Percentiles rank a stretch among this genome's conserved stretches.
Evolutionary conservation across 2,888 invertebrate species (phyloP).

Genomic region (Leptinotarsa tumamoca): DNA sequence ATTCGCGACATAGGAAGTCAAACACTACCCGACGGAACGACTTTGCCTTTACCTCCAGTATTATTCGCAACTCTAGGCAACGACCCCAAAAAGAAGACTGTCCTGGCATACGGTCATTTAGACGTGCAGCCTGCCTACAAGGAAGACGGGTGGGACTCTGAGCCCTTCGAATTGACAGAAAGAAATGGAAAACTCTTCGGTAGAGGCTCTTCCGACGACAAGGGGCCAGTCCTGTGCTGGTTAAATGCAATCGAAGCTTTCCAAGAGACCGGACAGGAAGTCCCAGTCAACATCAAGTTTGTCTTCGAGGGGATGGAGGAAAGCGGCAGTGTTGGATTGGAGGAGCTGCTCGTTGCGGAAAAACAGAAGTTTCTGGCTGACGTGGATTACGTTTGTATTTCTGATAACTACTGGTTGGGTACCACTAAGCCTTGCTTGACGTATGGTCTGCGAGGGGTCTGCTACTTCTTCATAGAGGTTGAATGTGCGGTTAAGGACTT

Average conservation of each 20-base stretch:
- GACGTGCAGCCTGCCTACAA: conserved; percentile 96
- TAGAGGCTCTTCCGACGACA: conserved; percentile 91
- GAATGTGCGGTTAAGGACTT: conserved; percentile 92
- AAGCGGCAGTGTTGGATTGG: conserved; percentile 95
- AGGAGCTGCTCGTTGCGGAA: conserved; percentile 79
- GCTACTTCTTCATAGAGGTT: conserved; percentile 90
- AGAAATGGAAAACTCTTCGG: conserved; percentile 91
- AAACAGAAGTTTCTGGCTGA: conserved; percentile 84
- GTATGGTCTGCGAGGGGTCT: conserved; percentile 93
- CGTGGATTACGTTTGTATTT: conserved; percentile 96
- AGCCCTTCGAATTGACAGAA: conserved; percentile 92
- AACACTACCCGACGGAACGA: conserved; percentile 76
- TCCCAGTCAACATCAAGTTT: conserved; percentile 87
- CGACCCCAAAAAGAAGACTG: conserved; percentile 89
- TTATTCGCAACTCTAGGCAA: conserved; percentile 83
- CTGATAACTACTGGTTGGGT: conserved; percentile 99
- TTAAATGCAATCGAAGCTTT: conserved; percentile 92
- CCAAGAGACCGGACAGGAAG: conserved; percentile 72
- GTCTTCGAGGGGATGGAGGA: conserved; percentile 99
- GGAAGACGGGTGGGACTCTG: conserved; percentile 95
- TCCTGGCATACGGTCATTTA: conserved; percentile 95
- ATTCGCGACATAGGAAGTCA: conserved; percentile 76
- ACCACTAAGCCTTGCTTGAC: conserved; percentile 97
- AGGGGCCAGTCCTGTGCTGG: conserved; percentile 94
- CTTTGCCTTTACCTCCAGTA: conserved; percentile 87